These are phyloP conservation scores for Aporophyla lueneburgensis DNA, from an alignment of 2,888 invertebrate genomes.

Conservation along the genomic window DNA sequence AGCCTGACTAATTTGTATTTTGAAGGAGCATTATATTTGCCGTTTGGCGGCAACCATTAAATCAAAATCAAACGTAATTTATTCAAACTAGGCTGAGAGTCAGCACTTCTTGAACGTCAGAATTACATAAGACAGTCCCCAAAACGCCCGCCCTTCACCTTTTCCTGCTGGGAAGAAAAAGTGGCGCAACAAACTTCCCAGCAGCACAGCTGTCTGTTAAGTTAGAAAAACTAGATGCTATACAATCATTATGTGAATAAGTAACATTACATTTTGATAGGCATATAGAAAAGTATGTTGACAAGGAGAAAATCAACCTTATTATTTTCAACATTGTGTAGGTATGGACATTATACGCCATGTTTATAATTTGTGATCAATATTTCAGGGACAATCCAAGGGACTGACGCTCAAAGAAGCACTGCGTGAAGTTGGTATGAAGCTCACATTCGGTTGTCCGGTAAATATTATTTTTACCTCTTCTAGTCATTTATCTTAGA, in stretches of 20 bases:
- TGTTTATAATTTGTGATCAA: not conserved
- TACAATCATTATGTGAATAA: no score
- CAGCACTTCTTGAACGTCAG: no score
- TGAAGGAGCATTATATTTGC: not conserved
- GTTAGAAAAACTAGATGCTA: no score
- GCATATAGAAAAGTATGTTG: not conserved
- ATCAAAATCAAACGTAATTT: no score
- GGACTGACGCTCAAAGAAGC: conserved; percentile 79
- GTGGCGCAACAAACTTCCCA: no score
- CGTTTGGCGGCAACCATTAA: not conserved
- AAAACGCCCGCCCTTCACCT: no score
- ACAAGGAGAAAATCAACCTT: not conserved
- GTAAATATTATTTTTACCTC: conserved; percentile 54
- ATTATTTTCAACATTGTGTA: not conserved
- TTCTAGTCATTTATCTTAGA: not conserved
- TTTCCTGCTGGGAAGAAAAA: no score
- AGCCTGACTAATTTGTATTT: not conserved
- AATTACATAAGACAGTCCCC: no score
- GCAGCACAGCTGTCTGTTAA: no score
- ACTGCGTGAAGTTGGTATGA: conserved; percentile 68
- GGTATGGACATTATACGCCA: not conserved
- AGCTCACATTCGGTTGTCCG: conserved; percentile 46
- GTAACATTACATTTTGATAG: not conserved
- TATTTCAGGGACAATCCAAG: conserved; percentile 73
- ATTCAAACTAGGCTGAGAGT: no score